Base-by-base conservation (phyloP, 1,140 invertebrate species). In the Drosophila ironensis region DNA sequence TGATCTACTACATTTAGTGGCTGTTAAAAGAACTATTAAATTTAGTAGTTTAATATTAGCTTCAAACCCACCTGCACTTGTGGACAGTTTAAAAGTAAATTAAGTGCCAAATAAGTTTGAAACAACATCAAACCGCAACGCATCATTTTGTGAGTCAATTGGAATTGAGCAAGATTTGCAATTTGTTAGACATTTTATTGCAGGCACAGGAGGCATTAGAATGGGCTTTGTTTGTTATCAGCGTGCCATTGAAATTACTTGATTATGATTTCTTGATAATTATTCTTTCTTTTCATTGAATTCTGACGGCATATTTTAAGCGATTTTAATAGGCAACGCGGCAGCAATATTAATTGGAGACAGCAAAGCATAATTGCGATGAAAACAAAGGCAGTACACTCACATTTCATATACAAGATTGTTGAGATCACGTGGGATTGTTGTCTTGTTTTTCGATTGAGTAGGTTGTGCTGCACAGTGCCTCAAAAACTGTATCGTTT, bases 241-340 rank as follows among this genome's bases (percentile, higher is more conserved):
- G 33, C 12, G 11, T 25, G 17, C 38, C 20, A 25, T 60, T 27
- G 3, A 16, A 22, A 60, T 61, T 12, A 35, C 8, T 28, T 28
- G 59, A 63, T 61, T 61, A 37, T 48, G 25, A 38, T 63, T 61
- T 50, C 19, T 19, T 61, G 59, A 63, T 63, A 28, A 47, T 47
- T 28, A 41, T 8, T 9, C 20, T 22, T 0, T 8, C 17, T 17
- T 44, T 20, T 17, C 37, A 52, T 12, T 20, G 12, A n/a, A 9
- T 22, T 22, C 6, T 25, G 3, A 16, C 22, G 53, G 33, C 14
- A 12, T 20, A 27, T 5, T 53, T 9, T 7, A 22, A 30, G 24
- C 11, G 25, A 40, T 40, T 42, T 48, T 35, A 46, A 53, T 27
- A 28, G 27, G 7, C 20, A 8, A 11, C 14, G 25, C 22, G 22